phyloP scores from a whole-genome alignment of 2,888 invertebrate species.

The Aquatica leii region DNA sequence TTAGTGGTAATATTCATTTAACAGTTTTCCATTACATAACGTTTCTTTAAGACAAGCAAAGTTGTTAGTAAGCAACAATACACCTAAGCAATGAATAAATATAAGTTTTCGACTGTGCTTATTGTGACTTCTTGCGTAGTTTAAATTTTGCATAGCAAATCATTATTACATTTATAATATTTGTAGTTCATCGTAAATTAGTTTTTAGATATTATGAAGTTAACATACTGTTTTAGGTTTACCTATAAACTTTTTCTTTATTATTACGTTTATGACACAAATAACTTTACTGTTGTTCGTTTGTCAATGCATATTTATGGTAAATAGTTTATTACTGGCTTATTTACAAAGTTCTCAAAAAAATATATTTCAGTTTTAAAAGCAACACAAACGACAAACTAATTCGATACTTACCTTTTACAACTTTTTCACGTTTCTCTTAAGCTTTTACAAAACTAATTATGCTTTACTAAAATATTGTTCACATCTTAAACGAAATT shows the following conservation, averaged over 20 bases:
- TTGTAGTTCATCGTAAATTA: constrained; percentile 11
- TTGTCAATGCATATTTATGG: constrained; percentile 6
- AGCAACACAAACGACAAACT: constrained; percentile 7
- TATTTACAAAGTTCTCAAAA: not conserved
- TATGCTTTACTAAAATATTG: constrained; percentile 7
- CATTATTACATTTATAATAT: too few relatives aligned
- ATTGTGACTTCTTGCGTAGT: too few relatives aligned
- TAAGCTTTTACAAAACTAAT: constrained; percentile 9
- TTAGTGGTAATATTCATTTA: too few relatives aligned
- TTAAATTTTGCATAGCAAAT: too few relatives aligned
- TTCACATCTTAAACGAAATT: not conserved
- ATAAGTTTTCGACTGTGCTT: too few relatives aligned
- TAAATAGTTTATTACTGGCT: not conserved
- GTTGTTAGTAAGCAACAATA: too few relatives aligned
- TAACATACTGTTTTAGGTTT: constrained; percentile 7
- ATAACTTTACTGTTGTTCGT: constrained; percentile 15
- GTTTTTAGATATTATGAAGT: constrained; percentile 12
- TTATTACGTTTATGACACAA: constrained; percentile 10
- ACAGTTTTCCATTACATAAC: too few relatives aligned
- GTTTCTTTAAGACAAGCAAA: too few relatives aligned
- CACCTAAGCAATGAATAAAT: too few relatives aligned
- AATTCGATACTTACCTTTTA: constrained; percentile 10
- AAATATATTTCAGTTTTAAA: constrained; percentile 8
- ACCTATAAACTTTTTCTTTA: constrained; percentile 3
- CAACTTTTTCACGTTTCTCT: constrained; percentile 2